Percentiles rank a stretch among this genome's conserved stretches.
These are phyloP conservation scores for Cottoperca gobio DNA, from an alignment of 2,797 vertebrate species.

Conservation along the genomic window DNA sequence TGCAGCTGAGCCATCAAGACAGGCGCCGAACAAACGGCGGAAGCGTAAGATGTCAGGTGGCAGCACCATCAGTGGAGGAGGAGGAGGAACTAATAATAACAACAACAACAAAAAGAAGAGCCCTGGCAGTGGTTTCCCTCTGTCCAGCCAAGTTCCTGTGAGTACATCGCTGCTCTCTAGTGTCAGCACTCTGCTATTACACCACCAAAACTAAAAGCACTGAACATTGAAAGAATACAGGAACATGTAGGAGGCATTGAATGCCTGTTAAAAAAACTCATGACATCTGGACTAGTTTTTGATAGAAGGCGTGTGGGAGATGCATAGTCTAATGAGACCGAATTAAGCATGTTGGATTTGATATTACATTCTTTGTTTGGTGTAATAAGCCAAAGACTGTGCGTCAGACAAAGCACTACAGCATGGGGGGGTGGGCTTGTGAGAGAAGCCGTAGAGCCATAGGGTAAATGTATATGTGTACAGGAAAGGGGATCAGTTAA, in stretches of 20 bases:
- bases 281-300: background rate
- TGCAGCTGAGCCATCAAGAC: slow-evolving; percentile 95
- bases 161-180: slow-evolving; percentile 83
- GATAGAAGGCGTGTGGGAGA: background rate
- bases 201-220: background rate
- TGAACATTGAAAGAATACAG: background rate
- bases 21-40: slow-evolving; percentile 95
- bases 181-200: slow-evolving; percentile 22
- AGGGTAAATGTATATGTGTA: background rate
- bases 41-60: slow-evolving; percentile 99
- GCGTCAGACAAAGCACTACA: background rate
- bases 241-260: background rate
- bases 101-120: slow-evolving; percentile 99
- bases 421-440: background rate
- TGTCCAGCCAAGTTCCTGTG: slow-evolving; percentile 99
- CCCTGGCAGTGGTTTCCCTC: slow-evolving; percentile 96
- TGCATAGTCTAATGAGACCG: background rate
- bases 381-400: background rate
- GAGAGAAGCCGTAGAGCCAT: background rate
- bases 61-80: slow-evolving; percentile 95
- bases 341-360: background rate
- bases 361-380: background rate
- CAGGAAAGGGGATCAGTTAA: background rate
- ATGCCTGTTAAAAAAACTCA: background rate
- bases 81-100: slow-evolving; percentile 93